Evolutionary conservation across 2,113 vertebrate genomes (phyloP).

Genomic region (Heloderma charlesbogerti): DNA sequence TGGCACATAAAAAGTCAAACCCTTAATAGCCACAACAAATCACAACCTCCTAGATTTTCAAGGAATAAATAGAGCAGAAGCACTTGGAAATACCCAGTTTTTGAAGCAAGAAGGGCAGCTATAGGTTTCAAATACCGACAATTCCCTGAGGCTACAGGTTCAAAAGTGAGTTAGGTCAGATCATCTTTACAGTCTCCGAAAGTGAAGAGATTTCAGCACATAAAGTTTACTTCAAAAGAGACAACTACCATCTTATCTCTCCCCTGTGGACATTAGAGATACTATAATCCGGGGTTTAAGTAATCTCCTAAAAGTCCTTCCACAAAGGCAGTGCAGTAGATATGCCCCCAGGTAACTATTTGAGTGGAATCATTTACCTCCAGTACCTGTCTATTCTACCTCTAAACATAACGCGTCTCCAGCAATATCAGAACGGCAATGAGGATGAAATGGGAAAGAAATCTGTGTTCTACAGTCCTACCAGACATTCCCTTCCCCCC

Average conservation of each 20-base stretch:
- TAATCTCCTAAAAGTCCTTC: neutral
- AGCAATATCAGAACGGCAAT: neutral
- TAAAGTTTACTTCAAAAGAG: neutral
- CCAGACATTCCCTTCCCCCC: neutral
- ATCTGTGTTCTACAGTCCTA: slow-evolving; percentile 11
- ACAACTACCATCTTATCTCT: neutral
- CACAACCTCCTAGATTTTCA: neutral
- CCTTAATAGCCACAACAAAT: neutral
- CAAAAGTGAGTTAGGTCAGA: neutral
- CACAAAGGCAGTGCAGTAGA: neutral
- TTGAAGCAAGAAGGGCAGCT: neutral
- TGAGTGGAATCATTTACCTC: neutral
- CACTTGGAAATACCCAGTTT: fast-evolving
- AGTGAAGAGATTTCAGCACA: neutral
- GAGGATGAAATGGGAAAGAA: slow-evolving; percentile 4
- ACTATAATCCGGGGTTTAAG: neutral
- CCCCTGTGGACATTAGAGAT: neutral
- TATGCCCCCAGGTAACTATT: neutral
- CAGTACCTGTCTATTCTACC: neutral
- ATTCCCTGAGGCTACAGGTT: neutral
- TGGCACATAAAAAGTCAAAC: fast-evolving
- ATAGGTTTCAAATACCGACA: neutral
- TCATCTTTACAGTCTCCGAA: neutral
- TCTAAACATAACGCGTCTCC: neutral
- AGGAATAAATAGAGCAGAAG: neutral